Evolutionary conservation across 23 tunicate genomes (phyloP).

Genomic region (Ciona savignyi): DNA sequence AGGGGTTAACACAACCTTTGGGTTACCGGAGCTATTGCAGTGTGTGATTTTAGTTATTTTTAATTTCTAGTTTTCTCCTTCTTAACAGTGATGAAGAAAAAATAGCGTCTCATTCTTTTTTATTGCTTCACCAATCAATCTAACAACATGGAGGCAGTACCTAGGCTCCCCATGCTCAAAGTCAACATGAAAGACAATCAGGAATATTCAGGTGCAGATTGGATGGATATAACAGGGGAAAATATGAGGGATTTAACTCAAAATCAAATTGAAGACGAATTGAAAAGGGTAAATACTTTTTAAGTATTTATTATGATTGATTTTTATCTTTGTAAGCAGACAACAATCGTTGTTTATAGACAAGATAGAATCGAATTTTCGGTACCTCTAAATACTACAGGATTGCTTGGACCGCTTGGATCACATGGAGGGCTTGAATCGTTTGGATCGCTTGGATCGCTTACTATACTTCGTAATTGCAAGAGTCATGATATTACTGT

Average conservation of each 20-base stretch:
- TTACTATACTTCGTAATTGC: no score
- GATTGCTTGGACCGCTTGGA: no score
- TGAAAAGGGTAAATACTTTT: slow-evolving; percentile 33
- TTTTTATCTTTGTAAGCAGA: not conserved
- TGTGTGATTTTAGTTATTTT: no score
- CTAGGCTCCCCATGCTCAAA: slow-evolving; percentile 69
- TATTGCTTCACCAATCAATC: not conserved
- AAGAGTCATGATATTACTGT: no score
- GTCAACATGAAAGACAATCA: slow-evolving; percentile 59
- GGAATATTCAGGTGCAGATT: slow-evolving; percentile 40
- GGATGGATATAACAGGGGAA: slow-evolving; percentile 47
- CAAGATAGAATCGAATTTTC: no score
- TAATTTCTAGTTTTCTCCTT: not conserved
- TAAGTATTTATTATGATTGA: not conserved
- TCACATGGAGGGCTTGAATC: no score
- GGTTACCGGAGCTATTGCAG: no score
- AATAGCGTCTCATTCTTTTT: not conserved
- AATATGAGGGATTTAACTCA: slow-evolving; percentile 29
- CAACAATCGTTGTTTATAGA: no score
- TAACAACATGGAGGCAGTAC: slow-evolving; percentile 78
- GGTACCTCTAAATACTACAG: no score
- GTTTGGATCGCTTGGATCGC: no score
- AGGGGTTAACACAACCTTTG: no score
- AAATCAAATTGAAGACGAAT: slow-evolving; percentile 37
- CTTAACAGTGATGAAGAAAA: not conserved